These are phyloP conservation scores for Phylloscopus trochilus DNA, from an alignment of 2,113 vertebrate species.

Conservation along the genomic window DNA sequence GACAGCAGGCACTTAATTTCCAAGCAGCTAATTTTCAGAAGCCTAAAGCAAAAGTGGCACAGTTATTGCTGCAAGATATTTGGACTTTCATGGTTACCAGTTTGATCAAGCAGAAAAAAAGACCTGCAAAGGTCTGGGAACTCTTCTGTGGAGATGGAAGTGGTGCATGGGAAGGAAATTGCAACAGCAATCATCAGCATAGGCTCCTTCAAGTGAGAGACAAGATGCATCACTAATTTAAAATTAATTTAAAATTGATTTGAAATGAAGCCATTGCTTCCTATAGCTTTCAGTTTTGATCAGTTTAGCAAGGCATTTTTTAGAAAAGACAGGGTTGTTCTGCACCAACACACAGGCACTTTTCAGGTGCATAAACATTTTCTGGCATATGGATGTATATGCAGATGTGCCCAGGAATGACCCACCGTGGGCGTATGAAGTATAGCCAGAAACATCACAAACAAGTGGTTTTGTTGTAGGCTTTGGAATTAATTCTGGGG, in stretches of 20 bases:
- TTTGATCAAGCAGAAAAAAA: neutral
- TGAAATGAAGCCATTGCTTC: neutral
- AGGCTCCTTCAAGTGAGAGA: neutral
- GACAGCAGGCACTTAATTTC: neutral
- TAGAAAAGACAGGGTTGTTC: neutral
- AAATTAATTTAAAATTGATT: neutral
- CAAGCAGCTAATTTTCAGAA: neutral
- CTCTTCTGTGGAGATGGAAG: neutral
- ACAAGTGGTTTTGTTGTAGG: neutral
- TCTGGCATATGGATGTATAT: fast-evolving
- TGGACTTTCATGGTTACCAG: fast-evolving
- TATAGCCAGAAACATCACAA: neutral
- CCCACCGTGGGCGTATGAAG: neutral
- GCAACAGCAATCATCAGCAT: neutral
- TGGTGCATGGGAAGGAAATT: neutral
- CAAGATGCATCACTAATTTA: neutral
- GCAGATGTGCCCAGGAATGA: neutral
- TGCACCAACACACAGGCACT: neutral
- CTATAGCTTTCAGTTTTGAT: neutral
- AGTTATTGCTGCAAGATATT: neutral
- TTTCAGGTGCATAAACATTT: neutral
- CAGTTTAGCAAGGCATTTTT: neutral
- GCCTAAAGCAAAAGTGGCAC: neutral
- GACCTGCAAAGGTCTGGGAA: neutral
- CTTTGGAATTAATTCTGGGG: neutral